phyloP scores from a whole-genome alignment of 2,113 vertebrate genomes.

The Melospiza georgiana region DNA sequence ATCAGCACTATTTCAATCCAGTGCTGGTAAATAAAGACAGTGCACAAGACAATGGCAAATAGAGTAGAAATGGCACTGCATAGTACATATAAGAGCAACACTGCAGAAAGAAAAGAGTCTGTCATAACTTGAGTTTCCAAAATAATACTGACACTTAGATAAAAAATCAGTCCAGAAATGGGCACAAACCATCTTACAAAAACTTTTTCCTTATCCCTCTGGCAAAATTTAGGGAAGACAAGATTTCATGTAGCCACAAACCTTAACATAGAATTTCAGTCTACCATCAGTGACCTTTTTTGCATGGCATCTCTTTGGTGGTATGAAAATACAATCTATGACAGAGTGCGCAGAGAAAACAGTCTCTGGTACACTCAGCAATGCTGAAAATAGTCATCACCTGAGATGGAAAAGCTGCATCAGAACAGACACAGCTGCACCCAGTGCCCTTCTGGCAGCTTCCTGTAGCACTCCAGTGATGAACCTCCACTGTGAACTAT shows the following conservation, averaged over 20 bases:
- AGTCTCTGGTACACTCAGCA: not conserved
- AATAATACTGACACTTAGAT: not conserved
- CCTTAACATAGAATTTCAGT: not conserved
- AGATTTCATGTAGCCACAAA: not conserved
- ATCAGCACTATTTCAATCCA: slow-evolving; percentile 85
- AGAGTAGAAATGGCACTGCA: slow-evolving; percentile 51
- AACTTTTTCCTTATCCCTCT: not conserved
- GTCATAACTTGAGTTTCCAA: not conserved
- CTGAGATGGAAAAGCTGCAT: not conserved
- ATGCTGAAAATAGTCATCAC: not conserved
- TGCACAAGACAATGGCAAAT: slow-evolving; percentile 43
- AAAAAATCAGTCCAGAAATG: not conserved
- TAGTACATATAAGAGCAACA: slow-evolving; percentile 47
- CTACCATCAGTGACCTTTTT: not conserved
- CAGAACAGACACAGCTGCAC: not conserved
- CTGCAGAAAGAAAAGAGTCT: slow-evolving; percentile 37
- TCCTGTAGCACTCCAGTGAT: not conserved
- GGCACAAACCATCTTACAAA: not conserved
- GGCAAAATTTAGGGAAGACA: not conserved
- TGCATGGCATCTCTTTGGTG: not conserved
- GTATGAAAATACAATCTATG: not conserved
- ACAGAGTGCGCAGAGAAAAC: not conserved
- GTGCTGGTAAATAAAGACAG: slow-evolving; percentile 67
- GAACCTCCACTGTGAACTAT: not conserved
- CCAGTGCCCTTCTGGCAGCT: not conserved